Conservation (phyloP, 2,113 vertebrate genomes). For the Prietella phreatophila region DNA sequence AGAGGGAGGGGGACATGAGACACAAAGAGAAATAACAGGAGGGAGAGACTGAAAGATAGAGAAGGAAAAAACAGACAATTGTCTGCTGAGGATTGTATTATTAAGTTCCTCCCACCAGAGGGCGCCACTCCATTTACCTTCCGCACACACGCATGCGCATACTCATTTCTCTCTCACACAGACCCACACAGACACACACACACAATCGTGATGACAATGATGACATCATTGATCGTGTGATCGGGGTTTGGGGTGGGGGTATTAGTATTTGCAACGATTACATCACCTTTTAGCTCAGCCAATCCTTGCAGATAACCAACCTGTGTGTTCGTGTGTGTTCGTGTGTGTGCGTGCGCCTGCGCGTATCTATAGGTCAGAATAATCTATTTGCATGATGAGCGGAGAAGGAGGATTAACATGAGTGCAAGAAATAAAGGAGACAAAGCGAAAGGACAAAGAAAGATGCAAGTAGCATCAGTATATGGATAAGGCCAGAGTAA, state of each 20-base stretch:
- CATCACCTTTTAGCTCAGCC: slow-evolving; percentile 61
- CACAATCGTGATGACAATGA: slow-evolving; percentile 32
- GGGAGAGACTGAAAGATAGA: neutral
- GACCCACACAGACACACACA: slow-evolving; percentile 31
- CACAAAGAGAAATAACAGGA: neutral
- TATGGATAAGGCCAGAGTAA: slow-evolving; percentile 45
- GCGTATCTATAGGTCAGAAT: slow-evolving; percentile 51
- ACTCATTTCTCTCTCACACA: neutral
- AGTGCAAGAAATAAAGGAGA: slow-evolving; percentile 35
- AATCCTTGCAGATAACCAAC: slow-evolving; percentile 45
- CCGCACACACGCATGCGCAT: neutral
- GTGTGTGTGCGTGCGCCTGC: slow-evolving; percentile 8
- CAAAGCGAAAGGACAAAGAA: slow-evolving; percentile 40
- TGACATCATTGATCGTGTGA: slow-evolving; percentile 69
- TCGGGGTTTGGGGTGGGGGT: slow-evolving; percentile 44
- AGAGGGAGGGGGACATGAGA: neutral
- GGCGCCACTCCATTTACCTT: slow-evolving; percentile 22
- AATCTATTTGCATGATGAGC: slow-evolving; percentile 66
- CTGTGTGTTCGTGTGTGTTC: slow-evolving; percentile 16
- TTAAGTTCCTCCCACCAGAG: slow-evolving; percentile 36
- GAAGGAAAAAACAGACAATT: neutral
- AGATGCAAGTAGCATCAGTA: neutral
- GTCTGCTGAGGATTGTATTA: slow-evolving; percentile 23
- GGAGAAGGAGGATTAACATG: slow-evolving; percentile 30
- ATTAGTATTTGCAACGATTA: slow-evolving; percentile 61